phyloP scores from a whole-genome alignment of 2,797 vertebrate species.

The Sebastiscus tertius region DNA sequence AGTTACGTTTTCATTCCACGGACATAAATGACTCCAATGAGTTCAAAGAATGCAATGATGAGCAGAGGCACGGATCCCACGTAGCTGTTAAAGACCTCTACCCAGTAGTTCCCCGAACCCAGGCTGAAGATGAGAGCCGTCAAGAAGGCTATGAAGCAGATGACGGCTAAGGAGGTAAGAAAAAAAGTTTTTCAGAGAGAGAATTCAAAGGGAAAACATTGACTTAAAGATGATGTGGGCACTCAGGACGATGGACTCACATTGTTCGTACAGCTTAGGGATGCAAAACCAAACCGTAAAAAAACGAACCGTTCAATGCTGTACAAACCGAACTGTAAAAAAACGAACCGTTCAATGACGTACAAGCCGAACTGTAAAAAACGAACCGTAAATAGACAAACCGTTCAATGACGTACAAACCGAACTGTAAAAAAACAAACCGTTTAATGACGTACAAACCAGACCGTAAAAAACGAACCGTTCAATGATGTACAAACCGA shows the following conservation, averaged over 20 bases:
- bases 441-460: too few species aligned
- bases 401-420: too few species aligned
- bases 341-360: too few species aligned
- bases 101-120: conserved; percentile 93
- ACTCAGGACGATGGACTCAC: background rate
- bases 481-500: too few species aligned
- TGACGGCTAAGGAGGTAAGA: conserved; percentile 69
- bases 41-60: conserved; percentile 88
- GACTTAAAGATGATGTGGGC: background rate
- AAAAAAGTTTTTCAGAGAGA: background rate
- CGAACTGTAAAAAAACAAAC: too few species aligned
- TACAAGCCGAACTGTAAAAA: too few species aligned
- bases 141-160: conserved; percentile 83
- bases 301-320: background rate
- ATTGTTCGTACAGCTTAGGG: background rate
- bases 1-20: conserved; percentile 87
- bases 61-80: conserved; percentile 88
- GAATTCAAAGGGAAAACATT: background rate
- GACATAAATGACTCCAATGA: conserved; percentile 80
- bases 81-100: conserved; percentile 90
- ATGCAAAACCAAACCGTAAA: background rate
- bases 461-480: too few species aligned
- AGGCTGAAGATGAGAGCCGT: conserved; percentile 85
- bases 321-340: too few species aligned
- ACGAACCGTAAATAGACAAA: too few species aligned